Evolutionary conservation across 2,797 vertebrate genomes (phyloP), one percentile per base, ranked within the genome.

Genomic region (Coreius guichenoti): DNA sequence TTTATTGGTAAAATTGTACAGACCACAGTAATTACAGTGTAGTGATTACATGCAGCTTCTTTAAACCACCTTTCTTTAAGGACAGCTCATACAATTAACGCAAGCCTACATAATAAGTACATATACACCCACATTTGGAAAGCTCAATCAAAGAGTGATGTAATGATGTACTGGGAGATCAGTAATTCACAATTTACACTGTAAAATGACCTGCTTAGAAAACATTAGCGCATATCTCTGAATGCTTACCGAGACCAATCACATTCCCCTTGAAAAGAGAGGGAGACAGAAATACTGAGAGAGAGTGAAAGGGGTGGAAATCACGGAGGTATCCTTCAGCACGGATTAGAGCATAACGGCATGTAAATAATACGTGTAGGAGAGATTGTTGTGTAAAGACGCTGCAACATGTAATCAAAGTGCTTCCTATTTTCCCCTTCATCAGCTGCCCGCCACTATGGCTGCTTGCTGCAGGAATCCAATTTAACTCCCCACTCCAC

Each of bases 401-500:
- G 92, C 92, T 90, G 94, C 95, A 95, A 96, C 95, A 95, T 93
- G 94, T 94, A 95, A 95, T 96, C 94, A 96, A 95, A 95, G 94
- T 91, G 89, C 92, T 90, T 87, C 94, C 94, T 93, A 94, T 95
- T 95, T 94, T 93, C 94, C 92, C 92, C 95, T 95, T 95, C 95
- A 96, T 95, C 95, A 95, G 94, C 93, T 93, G 80, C 77, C 67
- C 75, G 80, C 72, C 79, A 80, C 70, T 69, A 75, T 58, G 47
- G 93, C 91, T 92, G 91, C 92, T 93, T 93, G 93, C 94, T 93
- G 92, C 92, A 94, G 93, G 92, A 96, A 96, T 95, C 95, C 95
- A 96, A 96, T 96, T 96, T 95, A 96, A 96, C 96, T 95, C 95
- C 67, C 94, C 94, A 94, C 94, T 95, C 94, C 90, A 93, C 93